Evolutionary conservation across 2,888 invertebrate genomes (phyloP).

Genomic region (Drosophila infuscata): DNA sequence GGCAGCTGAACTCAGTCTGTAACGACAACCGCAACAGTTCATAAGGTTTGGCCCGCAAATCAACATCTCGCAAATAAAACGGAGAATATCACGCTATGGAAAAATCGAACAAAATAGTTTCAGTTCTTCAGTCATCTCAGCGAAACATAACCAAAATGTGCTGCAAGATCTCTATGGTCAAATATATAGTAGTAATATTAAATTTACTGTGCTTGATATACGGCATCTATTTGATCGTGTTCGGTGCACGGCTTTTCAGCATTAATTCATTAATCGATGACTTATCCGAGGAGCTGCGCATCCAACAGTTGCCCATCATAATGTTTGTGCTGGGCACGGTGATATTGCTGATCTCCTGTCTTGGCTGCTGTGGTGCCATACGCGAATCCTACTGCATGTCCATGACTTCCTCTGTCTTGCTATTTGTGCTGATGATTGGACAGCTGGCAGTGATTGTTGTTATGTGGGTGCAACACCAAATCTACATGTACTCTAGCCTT

Average conservation of each 20-base stretch:
- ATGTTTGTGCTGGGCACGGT: conserved; percentile 90
- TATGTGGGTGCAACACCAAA: conserved; percentile 87
- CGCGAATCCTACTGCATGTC: conserved; percentile 96
- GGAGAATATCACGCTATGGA: background rate
- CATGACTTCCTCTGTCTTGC: conserved; percentile 90
- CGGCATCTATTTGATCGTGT: conserved; percentile 89
- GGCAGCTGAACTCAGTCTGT: too few species aligned
- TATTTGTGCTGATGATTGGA: conserved; percentile 90
- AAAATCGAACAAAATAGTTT: conserved; percentile 42
- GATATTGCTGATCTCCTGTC: conserved; percentile 93
- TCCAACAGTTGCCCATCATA: conserved; percentile 88
- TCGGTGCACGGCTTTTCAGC: conserved; percentile 88
- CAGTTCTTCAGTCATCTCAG: conserved; percentile 44
- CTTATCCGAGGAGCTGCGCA: conserved; percentile 85
- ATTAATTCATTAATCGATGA: too few species aligned
- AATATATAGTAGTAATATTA: conserved; percentile 93
- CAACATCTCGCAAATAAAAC: too few species aligned
- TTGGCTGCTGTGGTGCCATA: conserved; percentile 96
- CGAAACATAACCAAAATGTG: conserved; percentile 86
- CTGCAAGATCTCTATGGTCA: conserved; percentile 92
- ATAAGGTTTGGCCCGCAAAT: too few species aligned
- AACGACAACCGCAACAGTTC: too few species aligned
- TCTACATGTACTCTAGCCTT: conserved; percentile 89
- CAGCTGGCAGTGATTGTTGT: conserved; percentile 91
- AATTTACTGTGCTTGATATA: conserved; percentile 92